Evolutionary conservation across 2,113 vertebrate genomes (phyloP).

Genomic region (Hemiprocne comata): DNA sequence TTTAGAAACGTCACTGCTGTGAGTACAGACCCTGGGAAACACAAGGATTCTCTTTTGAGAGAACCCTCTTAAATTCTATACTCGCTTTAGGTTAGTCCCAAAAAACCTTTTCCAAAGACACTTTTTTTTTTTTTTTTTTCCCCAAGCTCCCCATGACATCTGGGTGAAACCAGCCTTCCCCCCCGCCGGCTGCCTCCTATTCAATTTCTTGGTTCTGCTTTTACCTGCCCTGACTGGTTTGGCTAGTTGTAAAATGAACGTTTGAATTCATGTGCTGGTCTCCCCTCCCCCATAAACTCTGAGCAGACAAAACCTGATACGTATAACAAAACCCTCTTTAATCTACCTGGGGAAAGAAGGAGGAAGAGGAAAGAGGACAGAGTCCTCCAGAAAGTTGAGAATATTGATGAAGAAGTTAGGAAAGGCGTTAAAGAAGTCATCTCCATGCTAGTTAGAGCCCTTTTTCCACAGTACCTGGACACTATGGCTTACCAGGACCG

Average conservation of each 20-base stretch:
- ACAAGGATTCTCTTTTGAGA: background rate
- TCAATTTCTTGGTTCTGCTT: constrained; percentile 65
- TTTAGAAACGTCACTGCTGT: background rate
- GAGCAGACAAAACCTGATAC: constrained; percentile 85
- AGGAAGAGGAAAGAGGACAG: constrained; percentile 7
- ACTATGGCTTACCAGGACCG: constrained; percentile 14
- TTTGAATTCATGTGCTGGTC: constrained; percentile 81
- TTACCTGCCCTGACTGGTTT: constrained; percentile 94
- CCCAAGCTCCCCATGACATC: background rate
- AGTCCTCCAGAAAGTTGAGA: background rate
- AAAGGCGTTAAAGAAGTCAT: background rate
- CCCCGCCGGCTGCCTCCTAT: constrained; percentile 35
- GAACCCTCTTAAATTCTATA: background rate
- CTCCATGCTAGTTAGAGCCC: background rate
- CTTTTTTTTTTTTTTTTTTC: background rate
- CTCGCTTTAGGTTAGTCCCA: background rate
- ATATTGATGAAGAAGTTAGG: background rate
- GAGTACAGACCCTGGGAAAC: background rate
- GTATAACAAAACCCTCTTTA: constrained; percentile 61
- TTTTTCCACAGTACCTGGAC: background rate
- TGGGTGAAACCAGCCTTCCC: background rate
- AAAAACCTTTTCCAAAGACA: background rate
- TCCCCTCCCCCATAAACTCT: constrained; percentile 64
- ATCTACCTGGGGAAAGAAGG: constrained; percentile 24
- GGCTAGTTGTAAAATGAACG: constrained; percentile 92